Percentiles rank a stretch among this genome's conserved stretches.
Evolutionary conservation across 1,140 invertebrate genomes (phyloP).

Genomic region (Lepidostoma basale): DNA sequence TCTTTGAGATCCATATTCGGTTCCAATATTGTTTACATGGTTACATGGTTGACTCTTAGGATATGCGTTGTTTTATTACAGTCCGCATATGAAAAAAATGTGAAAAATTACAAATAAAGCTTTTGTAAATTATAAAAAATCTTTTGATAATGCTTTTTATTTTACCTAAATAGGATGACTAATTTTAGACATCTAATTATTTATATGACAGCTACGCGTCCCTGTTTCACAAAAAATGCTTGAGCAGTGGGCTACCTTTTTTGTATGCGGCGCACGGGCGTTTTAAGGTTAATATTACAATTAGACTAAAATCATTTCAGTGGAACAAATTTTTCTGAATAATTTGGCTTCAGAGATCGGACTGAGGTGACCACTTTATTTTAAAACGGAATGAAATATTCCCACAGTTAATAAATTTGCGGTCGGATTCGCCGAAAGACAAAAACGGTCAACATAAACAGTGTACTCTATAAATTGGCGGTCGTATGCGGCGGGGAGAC

Average conservation of each 20-base stretch:
- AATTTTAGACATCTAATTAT: background rate
- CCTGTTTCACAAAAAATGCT: too few relatives aligned
- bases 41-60: too few relatives aligned
- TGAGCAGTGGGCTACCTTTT: too few relatives aligned
- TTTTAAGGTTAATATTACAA: background rate
- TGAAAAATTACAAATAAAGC: background rate
- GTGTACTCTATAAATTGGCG: background rate
- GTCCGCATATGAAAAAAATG: too few relatives aligned
- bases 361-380: background rate
- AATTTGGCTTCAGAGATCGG: background rate
- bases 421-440: constrained; percentile 7
- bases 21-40: too few relatives aligned
- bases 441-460: background rate
- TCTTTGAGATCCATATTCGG: too few relatives aligned
- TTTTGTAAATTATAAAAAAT: too few relatives aligned
- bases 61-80: too few relatives aligned
- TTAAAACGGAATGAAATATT: background rate
- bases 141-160: too few relatives aligned
- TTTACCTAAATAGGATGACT: too few relatives aligned
- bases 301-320: background rate
- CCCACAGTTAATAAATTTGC: background rate
- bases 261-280: too few relatives aligned
- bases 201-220: background rate
- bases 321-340: background rate
- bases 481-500: background rate